phyloP scores from a whole-genome alignment of 2,888 invertebrate species.

The Lycaena phlaeas region DNA sequence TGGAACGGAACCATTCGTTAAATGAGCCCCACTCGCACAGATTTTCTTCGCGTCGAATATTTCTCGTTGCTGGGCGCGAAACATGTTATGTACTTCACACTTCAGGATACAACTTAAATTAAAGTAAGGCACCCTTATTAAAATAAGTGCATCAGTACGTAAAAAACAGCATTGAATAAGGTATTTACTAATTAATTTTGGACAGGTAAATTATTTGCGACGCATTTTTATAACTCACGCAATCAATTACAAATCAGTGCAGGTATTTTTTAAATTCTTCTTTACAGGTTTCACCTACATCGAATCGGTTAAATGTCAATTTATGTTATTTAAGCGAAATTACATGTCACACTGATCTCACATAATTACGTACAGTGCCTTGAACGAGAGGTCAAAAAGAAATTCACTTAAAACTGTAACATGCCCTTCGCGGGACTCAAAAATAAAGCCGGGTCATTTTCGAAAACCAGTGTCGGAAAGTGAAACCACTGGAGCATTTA shows the following conservation, averaged over 20 bases:
- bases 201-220: slow-evolving; percentile 1
- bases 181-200: slow-evolving; percentile 1
- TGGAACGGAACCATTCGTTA: too few relatives aligned
- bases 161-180: not conserved
- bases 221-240: slow-evolving; percentile 1
- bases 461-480: slow-evolving; percentile 71
- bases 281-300: slow-evolving; percentile 18
- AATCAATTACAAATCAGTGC: slow-evolving; percentile 14
- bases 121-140: slow-evolving; percentile 3
- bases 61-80: too few relatives aligned
- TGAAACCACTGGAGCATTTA: slow-evolving; percentile 71
- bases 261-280: slow-evolving; percentile 20
- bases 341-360: slow-evolving; percentile 45
- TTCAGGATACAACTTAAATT: slow-evolving; percentile 2
- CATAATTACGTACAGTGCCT: slow-evolving; percentile 61
- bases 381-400: slow-evolving; percentile 71
- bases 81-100: too few relatives aligned
- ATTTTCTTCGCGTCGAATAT: too few relatives aligned
- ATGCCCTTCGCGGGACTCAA: slow-evolving; percentile 59
- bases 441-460: slow-evolving; percentile 67
- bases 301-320: slow-evolving; percentile 49
- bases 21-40: too few relatives aligned
- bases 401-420: slow-evolving; percentile 72
- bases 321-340: slow-evolving; percentile 58
- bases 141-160: not conserved